Percentiles rank a stretch among this genome's conserved stretches.
phyloP scores from a whole-genome alignment of 2,113 vertebrate genomes.

The Amblyornis subalaris region DNA sequence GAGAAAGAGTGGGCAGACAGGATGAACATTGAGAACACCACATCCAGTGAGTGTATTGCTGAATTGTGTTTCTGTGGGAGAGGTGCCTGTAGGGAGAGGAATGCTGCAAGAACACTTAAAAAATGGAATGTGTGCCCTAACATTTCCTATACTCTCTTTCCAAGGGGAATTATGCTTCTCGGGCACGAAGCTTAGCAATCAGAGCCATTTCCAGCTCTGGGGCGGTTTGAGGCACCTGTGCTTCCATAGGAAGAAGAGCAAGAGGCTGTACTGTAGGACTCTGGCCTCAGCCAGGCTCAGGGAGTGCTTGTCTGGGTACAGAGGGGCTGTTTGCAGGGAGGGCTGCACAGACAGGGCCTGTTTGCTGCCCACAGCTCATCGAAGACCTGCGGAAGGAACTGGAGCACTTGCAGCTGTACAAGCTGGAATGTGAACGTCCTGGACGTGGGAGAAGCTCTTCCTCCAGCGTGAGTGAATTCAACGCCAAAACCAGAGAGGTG shows the following conservation, averaged over 20 bases:
- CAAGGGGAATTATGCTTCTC: background rate
- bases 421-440: constrained; percentile 85
- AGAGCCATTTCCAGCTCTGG: background rate
- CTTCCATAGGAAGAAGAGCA: background rate
- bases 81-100: background rate
- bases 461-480: constrained; percentile 83
- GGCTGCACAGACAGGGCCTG: background rate
- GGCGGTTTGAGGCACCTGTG: background rate
- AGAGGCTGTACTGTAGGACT: background rate
- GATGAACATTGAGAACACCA: background rate
- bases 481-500: constrained; percentile 83
- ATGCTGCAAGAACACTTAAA: background rate
- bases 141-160: background rate
- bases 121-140: background rate
- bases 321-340: background rate
- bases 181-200: background rate
- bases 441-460: constrained; percentile 82
- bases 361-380: constrained; percentile 80
- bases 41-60: background rate
- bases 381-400: constrained; percentile 92
- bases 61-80: background rate
- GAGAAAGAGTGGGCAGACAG: background rate
- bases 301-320: background rate
- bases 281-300: background rate
- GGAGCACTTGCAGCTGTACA: constrained; percentile 92